phyloP scores from a whole-genome alignment of 2,113 vertebrate genomes.

The Actenoides lindsayi region DNA sequence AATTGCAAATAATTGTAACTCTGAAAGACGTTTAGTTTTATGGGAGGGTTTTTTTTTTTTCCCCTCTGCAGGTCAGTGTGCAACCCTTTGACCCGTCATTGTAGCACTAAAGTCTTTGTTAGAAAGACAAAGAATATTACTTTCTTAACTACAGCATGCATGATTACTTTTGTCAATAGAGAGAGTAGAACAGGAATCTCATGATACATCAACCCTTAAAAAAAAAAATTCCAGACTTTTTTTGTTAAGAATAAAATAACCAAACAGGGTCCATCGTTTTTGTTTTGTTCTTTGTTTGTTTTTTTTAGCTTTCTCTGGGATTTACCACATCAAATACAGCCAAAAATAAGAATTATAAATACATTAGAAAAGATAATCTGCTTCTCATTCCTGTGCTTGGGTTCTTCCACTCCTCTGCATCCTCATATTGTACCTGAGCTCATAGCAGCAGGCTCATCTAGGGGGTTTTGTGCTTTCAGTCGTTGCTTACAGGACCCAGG shows the following conservation, averaged over 20 bases:
- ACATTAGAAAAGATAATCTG: not conserved
- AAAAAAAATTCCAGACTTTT: not conserved
- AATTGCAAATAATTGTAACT: conserved; percentile 58
- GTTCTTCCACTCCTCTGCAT: not conserved
- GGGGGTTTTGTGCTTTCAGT: not conserved
- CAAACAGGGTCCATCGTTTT: not conserved
- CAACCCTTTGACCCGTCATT: conserved; percentile 45
- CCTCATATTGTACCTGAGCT: not conserved
- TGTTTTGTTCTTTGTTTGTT: too few relatives aligned
- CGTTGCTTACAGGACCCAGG: not conserved
- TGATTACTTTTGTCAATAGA: not conserved
- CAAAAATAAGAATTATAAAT: not conserved
- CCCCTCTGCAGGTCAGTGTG: not conserved
- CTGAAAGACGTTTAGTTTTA: conserved; percentile 46
- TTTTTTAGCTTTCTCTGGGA: not conserved
- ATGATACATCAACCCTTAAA: not conserved
- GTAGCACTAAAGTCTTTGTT: conserved; percentile 29
- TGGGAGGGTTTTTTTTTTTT: not conserved
- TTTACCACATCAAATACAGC: not conserved
- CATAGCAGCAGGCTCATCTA: not conserved
- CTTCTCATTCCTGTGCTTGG: not conserved
- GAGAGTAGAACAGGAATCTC: not conserved
- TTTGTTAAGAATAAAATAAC: not conserved
- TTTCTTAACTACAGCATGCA: not conserved
- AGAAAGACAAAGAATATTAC: conserved; percentile 23